These are phyloP conservation scores for Meiosimyza platycephala DNA, from an alignment of 2,888 invertebrate genomes.

Conservation along the genomic window DNA sequence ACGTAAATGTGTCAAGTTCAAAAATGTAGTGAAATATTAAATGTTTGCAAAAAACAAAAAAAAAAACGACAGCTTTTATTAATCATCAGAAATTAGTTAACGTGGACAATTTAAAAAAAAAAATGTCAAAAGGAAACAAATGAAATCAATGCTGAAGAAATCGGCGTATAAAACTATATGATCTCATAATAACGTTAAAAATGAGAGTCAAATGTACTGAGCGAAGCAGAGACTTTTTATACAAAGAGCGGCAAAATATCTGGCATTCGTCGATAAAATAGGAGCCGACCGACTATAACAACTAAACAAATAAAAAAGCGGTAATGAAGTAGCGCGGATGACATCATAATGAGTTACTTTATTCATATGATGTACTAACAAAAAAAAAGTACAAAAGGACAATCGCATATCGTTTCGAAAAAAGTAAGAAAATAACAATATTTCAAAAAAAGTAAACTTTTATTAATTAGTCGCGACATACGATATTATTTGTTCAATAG, in stretches of 20 bases:
- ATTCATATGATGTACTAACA: neutral
- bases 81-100: conserved; percentile 12
- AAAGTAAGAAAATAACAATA: neutral
- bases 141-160: conserved; percentile 8
- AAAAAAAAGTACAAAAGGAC: neutral
- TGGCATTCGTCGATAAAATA: conserved; percentile 5
- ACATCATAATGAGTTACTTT: conserved; percentile 14
- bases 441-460: conserved; percentile 7
- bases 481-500: no score
- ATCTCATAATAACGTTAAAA: conserved; percentile 17
- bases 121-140: neutral
- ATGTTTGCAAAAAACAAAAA: neutral
- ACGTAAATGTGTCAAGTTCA: conserved; percentile 38
- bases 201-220: neutral
- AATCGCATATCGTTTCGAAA: neutral
- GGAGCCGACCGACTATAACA: neutral
- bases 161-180: conserved; percentile 4
- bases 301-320: conserved; percentile 5
- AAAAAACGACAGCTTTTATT: conserved; percentile 12
- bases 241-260: conserved; percentile 5
- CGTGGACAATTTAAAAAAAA: neutral
- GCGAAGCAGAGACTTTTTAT: neutral
- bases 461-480: no score
- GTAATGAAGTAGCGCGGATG: conserved; percentile 24
- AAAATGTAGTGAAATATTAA: neutral